Evolutionary conservation across 92 coral and sea anemone genomes (phyloP), one percentile per base, ranked within the genome.

Genomic region (Porites evermanni): DNA sequence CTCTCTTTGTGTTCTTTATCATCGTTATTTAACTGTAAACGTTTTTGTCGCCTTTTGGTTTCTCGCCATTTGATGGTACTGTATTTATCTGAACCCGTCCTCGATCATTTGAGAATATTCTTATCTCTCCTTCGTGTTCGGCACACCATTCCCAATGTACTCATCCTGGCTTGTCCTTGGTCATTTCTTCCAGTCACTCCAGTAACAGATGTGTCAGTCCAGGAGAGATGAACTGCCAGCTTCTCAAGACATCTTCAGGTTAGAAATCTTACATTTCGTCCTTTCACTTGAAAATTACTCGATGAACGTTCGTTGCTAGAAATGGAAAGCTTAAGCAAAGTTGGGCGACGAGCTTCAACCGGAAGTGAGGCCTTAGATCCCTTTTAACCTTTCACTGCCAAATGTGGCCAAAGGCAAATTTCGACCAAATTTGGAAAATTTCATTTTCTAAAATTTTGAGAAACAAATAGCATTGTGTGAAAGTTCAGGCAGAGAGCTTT

Each of bases 211-310:
- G 98, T 26, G 75, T 88, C 13, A 92, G 93, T 79, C 98, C 95
- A 10, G 98, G 98, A 67, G 98, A 94, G 73, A 88, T 92, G 98
- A 89, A 92, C 65, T 90, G 95, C 53, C 98, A 90, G 82, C 90
- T 86, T 11, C 85, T 92, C 63, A 91, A 94, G 83, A 84, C 95
- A 18, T 88, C 95, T 1, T 86, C 97, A 73, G 95, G 98, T 94
- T 47, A 89, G 88, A 58, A 60, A 47, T 64, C 65, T 12, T 63
- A 56, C 50, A 13, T 68, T 53, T 24, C 50, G 44, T 24, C 6
- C 2, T 29, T 65, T 21, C 59, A n/a, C 47, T 51, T 58, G 0
- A 12, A 16, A 21, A 7, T 16, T 64, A 38, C 5, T 38, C 5
- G 47, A 4, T 4, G 47, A 38, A 38, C 47, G 47, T 38, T 38